These are phyloP conservation scores for Diorhabda carinulata DNA, from an alignment of 1,140 invertebrate species.

Conservation along the genomic window DNA sequence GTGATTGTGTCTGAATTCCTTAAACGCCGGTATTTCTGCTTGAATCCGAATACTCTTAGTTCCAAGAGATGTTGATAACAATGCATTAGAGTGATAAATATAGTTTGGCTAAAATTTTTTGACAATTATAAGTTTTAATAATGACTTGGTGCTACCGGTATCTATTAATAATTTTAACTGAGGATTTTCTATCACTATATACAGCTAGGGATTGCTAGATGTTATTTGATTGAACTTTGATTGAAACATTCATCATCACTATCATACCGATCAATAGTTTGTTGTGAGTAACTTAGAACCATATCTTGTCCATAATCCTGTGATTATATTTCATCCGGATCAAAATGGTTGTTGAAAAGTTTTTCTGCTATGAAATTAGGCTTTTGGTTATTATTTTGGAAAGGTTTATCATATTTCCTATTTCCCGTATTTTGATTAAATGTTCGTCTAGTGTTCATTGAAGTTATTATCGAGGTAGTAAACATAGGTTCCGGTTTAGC, in stretches of 20 bases:
- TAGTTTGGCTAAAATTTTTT: neutral
- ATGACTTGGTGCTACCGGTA: neutral
- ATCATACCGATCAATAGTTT: neutral
- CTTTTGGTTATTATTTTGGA: neutral
- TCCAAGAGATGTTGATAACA: too few species aligned
- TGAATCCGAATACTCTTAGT: neutral
- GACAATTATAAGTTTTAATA: neutral
- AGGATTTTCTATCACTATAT: neutral
- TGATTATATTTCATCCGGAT: neutral
- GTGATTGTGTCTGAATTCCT: neutral
- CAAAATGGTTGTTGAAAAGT: neutral
- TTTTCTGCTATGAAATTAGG: conserved; percentile 7
- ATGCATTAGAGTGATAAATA: too few species aligned
- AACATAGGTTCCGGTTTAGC: neutral
- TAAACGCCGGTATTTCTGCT: neutral
- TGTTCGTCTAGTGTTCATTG: neutral
- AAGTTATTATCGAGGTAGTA: neutral
- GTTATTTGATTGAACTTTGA: neutral
- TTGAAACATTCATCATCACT: neutral
- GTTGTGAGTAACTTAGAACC: neutral
- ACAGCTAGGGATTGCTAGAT: neutral
- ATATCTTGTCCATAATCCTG: too few species aligned
- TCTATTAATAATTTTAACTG: neutral
- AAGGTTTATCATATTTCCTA: neutral
- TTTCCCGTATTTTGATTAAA: neutral